Conservation (phyloP, 2,797 vertebrate species). For the Acipenser oxyrinchus region DNA sequence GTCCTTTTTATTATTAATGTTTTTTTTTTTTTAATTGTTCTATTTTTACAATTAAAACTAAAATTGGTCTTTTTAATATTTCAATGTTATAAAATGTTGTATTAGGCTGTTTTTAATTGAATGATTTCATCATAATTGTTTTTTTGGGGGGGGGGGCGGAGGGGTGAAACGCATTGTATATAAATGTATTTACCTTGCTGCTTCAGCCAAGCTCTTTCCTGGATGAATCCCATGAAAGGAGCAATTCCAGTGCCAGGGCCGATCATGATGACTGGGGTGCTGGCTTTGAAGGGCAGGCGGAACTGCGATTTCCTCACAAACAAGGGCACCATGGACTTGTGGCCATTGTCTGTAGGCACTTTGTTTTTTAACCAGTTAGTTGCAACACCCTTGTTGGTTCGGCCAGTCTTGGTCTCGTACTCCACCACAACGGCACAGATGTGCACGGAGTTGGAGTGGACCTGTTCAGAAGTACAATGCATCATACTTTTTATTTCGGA, state of each 20-base stretch:
- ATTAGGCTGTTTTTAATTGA: no score
- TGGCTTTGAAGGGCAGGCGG: constrained; percentile 88
- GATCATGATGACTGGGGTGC: constrained; percentile 86
- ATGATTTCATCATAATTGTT: no score
- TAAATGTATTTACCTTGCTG: constrained; percentile 69
- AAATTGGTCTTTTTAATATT: no score
- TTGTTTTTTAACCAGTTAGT: constrained; percentile 89
- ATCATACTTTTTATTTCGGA: no score
- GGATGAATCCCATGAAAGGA: constrained; percentile 91
- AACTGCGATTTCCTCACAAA: constrained; percentile 97
- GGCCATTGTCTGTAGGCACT: constrained; percentile 63
- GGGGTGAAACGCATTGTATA: neutral
- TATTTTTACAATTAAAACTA: no score
- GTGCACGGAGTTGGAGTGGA: constrained; percentile 86
- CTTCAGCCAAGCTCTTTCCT: constrained; percentile 87
- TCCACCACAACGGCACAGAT: constrained; percentile 90
- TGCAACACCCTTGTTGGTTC: constrained; percentile 87
- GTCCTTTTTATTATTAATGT: no score
- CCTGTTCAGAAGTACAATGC: constrained; percentile 38
- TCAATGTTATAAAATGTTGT: no score
- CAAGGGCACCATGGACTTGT: constrained; percentile 82
- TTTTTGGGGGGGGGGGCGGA: no score
- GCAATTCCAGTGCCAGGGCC: constrained; percentile 91
- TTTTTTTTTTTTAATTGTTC: no score
- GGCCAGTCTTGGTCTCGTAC: constrained; percentile 74